phyloP scores from a whole-genome alignment of 2,797 vertebrate genomes.

The Eremophila alpestris region DNA sequence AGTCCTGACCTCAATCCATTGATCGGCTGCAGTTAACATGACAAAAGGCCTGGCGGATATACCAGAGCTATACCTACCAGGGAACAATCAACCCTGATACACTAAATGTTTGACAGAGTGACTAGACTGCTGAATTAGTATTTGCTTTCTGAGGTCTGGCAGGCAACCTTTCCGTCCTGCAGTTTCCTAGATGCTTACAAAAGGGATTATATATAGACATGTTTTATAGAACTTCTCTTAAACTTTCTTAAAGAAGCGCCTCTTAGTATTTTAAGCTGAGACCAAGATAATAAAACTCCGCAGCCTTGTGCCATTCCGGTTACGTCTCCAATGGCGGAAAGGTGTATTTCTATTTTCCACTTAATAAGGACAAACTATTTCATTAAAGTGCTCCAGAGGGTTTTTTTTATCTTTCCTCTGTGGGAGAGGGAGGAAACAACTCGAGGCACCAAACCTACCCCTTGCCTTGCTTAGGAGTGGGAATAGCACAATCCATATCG shows the following conservation, averaged over 20 bases:
- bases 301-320: neutral
- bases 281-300: neutral
- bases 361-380: slow-evolving; percentile 27
- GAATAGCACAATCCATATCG: neutral
- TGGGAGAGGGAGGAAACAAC: neutral
- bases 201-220: slow-evolving; percentile 65
- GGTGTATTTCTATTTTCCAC: neutral
- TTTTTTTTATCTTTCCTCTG: neutral
- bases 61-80: slow-evolving; percentile 83
- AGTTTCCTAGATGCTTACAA: slow-evolving; percentile 69
- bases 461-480: neutral
- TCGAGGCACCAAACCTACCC: neutral
- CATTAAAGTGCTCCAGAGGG: neutral
- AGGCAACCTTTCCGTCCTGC: slow-evolving; percentile 68
- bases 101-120: slow-evolving; percentile 88
- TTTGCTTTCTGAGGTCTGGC: slow-evolving; percentile 73
- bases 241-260: slow-evolving; percentile 53
- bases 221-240: slow-evolving; percentile 71
- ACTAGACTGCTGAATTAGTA: slow-evolving; percentile 82
- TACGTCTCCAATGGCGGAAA: neutral
- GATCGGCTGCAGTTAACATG: slow-evolving; percentile 94
- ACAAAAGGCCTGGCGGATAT: slow-evolving; percentile 88
- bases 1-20: slow-evolving; percentile 90
- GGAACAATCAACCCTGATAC: slow-evolving; percentile 90
- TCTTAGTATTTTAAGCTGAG: slow-evolving; percentile 14